Percentiles rank a stretch among this genome's conserved stretches.
Evolutionary conservation across 2,113 vertebrate genomes (phyloP).

Genomic region (Burhinus bistriatus): DNA sequence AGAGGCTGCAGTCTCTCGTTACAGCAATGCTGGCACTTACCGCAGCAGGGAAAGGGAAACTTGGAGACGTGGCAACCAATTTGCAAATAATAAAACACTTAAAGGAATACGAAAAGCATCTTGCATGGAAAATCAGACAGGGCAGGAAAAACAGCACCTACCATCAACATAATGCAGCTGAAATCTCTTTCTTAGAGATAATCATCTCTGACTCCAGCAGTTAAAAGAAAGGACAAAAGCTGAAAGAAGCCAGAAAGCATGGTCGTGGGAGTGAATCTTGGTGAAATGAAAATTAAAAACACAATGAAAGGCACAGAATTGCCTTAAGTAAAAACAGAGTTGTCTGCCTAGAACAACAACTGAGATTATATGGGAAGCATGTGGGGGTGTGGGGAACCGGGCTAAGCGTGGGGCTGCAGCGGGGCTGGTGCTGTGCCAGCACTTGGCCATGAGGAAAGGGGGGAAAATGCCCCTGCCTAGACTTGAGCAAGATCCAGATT

Average conservation of each 20-base stretch:
- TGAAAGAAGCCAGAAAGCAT: conserved; percentile 13
- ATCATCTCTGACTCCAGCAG: conserved; percentile 39
- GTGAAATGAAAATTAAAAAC: conserved; percentile 38
- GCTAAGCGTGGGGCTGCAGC: not conserved
- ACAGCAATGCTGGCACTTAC: not conserved
- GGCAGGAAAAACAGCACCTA: conserved; percentile 26
- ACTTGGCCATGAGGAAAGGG: not conserved
- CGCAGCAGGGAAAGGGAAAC: not conserved
- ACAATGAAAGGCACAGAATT: conserved; percentile 2
- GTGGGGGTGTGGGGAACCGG: not conserved
- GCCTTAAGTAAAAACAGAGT: conserved; percentile 24
- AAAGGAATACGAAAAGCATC: not conserved
- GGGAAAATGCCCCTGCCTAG: not conserved
- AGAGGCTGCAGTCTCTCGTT: not conserved
- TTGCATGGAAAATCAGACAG: conserved; percentile 46
- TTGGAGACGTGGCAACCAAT: not conserved
- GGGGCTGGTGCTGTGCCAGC: fast-evolving
- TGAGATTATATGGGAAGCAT: not conserved
- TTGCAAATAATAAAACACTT: conserved; percentile 17
- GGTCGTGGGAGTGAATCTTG: not conserved
- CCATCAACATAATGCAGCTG: conserved; percentile 13
- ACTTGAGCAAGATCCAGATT: not conserved
- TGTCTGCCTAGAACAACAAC: not conserved
- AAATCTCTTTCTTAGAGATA: conserved; percentile 34
- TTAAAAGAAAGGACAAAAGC: conserved; percentile 45